Evolutionary conservation across 53 echinoderm and acorn worm species (phyloP).

Genomic region (Zoroaster sp.): DNA sequence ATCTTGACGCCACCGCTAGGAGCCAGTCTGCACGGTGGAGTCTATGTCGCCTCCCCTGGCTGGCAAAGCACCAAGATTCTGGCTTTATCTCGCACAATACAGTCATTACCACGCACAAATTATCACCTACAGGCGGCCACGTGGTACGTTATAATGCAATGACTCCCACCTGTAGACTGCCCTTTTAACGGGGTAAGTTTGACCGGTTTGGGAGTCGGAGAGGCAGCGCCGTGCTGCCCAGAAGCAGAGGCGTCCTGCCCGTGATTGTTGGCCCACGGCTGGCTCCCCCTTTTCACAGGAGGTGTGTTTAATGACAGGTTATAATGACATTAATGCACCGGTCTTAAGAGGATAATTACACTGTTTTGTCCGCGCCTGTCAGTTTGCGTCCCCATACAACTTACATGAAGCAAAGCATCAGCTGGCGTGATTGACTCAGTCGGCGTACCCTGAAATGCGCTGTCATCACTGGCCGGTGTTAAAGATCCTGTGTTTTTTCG

Average conservation of each 20-base stretch:
- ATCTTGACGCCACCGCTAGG: constrained; percentile 1
- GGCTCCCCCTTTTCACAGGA: neutral
- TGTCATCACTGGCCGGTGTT: neutral
- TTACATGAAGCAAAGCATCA: neutral
- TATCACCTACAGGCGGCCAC: neutral
- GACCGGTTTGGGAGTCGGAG: neutral
- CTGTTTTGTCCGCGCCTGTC: constrained; percentile 19
- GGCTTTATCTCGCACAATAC: neutral
- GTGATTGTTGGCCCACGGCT: neutral
- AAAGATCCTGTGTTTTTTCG: too few species aligned
- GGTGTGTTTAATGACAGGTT: constrained; percentile 50
- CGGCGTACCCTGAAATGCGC: neutral
- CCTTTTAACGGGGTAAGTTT: neutral
- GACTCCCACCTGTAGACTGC: neutral
- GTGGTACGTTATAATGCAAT: neutral
- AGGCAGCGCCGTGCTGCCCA: constrained; percentile 6
- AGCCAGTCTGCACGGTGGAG: constrained; percentile 15
- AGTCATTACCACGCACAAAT: neutral
- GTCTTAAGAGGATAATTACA: constrained; percentile 39
- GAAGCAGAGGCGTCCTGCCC: neutral
- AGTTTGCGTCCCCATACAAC: neutral
- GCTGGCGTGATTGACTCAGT: neutral
- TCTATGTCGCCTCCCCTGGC: neutral
- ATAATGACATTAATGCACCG: constrained; percentile 34
- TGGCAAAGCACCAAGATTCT: neutral